phyloP scores from a whole-genome alignment of 2,888 invertebrate species.

The Philereme vetulata region DNA sequence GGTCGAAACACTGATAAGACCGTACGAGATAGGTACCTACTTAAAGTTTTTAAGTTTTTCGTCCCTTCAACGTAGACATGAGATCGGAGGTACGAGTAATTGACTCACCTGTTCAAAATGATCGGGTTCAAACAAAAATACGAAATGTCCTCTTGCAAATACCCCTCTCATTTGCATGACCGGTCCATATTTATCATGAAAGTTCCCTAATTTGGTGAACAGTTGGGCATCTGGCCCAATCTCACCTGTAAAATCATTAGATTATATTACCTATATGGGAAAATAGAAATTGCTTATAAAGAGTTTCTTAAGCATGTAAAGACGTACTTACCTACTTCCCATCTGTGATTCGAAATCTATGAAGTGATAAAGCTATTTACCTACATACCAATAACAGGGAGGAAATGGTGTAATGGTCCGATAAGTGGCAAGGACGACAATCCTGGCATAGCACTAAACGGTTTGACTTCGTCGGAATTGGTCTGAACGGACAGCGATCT shows the following conservation, averaged over 20 bases:
- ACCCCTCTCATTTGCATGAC: conserved; percentile 66
- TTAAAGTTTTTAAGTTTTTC: no score
- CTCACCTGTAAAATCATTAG: no score
- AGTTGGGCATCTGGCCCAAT: conserved; percentile 54
- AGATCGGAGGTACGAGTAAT: no score
- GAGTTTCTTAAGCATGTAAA: no score
- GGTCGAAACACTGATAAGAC: no score
- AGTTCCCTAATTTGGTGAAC: conserved; percentile 48
- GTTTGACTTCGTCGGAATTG: conserved; percentile 28
- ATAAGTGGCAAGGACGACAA: conserved; percentile 46
- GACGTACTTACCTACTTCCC: no score
- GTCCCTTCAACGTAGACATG: no score
- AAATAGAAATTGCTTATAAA: no score
- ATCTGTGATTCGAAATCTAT: no score
- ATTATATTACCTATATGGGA: no score
- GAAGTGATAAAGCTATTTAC: neutral
- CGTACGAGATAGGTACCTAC: no score
- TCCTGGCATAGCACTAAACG: conserved; percentile 48
- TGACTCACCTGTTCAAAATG: conserved; percentile 54
- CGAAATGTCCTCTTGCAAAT: conserved; percentile 57
- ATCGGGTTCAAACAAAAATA: conserved; percentile 67
- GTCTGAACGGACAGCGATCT: neutral
- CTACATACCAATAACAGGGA: conserved; percentile 49
- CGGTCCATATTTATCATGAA: conserved; percentile 60
- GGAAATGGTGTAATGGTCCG: conserved; percentile 51